These are phyloP conservation scores for Rousettus madagascariensis DNA, from an alignment of 2,797 vertebrate species.

Conservation along the genomic window DNA sequence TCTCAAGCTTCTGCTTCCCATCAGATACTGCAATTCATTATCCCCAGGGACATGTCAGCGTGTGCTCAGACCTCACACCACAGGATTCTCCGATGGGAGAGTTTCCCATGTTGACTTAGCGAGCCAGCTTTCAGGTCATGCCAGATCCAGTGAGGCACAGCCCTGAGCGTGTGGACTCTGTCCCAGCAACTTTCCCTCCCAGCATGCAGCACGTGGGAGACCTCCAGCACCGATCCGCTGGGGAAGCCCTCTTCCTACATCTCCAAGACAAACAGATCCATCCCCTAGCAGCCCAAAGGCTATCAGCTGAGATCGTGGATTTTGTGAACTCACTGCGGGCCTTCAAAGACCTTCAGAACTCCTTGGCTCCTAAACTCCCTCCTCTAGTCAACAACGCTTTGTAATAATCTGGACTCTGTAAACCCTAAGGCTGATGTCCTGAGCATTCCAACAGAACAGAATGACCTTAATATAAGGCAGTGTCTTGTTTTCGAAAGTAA, in stretches of 20 bases:
- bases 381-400: neutral
- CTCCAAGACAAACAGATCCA: neutral
- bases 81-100: neutral
- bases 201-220: neutral
- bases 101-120: neutral
- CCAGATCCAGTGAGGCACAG: neutral
- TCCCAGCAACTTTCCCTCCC: neutral
- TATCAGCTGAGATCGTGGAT: neutral
- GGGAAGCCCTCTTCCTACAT: neutral
- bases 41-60: neutral
- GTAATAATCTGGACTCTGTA: neutral
- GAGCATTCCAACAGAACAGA: constrained; percentile 16
- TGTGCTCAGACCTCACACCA: constrained; percentile 23
- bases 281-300: neutral
- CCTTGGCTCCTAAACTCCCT: neutral
- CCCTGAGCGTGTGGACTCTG: neutral
- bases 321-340: neutral
- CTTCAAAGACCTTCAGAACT: neutral
- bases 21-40: neutral
- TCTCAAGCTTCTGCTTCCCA: constrained; percentile 42
- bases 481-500: constrained; percentile 50
- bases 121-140: neutral
- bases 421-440: neutral
- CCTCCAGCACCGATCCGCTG: neutral
- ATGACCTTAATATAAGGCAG: neutral